These are phyloP conservation scores for Hypomecis punctinalis DNA, from an alignment of 2,888 invertebrate genomes.

Conservation along the genomic window DNA sequence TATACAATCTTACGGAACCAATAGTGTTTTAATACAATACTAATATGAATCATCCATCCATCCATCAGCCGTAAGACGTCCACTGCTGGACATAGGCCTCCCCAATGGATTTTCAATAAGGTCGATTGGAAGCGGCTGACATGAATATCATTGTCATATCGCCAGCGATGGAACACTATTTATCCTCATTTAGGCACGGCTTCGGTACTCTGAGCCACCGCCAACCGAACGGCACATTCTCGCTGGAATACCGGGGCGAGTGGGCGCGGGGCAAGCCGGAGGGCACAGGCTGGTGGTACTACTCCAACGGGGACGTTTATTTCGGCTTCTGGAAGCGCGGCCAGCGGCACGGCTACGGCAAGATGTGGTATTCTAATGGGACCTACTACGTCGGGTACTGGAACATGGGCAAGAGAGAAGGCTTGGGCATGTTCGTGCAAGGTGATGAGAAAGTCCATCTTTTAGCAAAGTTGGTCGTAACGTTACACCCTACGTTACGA, in stretches of 20 bases:
- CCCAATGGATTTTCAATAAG: too few relatives aligned
- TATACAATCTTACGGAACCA: too few relatives aligned
- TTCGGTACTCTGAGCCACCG: slow-evolving; percentile 82
- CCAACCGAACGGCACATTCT: slow-evolving; percentile 69
- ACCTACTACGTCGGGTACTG: slow-evolving; percentile 87
- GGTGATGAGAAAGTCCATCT: slow-evolving; percentile 53
- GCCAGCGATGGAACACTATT: neutral
- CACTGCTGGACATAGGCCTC: too few relatives aligned
- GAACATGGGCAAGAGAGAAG: slow-evolving; percentile 75
- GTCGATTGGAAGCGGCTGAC: too few relatives aligned
- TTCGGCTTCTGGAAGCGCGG: slow-evolving; percentile 84
- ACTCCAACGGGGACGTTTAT: slow-evolving; percentile 84
- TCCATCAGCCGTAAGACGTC: too few relatives aligned
- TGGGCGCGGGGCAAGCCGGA: slow-evolving; percentile 85
- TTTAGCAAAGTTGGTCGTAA: too few relatives aligned
- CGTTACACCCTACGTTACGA: too few relatives aligned
- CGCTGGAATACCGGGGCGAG: slow-evolving; percentile 83
- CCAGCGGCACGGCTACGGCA: slow-evolving; percentile 84
- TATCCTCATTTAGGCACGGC: slow-evolving; percentile 74
- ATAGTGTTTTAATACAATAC: too few relatives aligned
- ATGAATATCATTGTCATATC: too few relatives aligned
- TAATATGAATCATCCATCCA: too few relatives aligned
- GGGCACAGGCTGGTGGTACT: slow-evolving; percentile 85
- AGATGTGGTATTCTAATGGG: slow-evolving; percentile 86
- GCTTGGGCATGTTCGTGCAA: slow-evolving; percentile 83